These are phyloP conservation scores for Anableps anableps DNA, from an alignment of 2,797 vertebrate species.

Conservation along the genomic window DNA sequence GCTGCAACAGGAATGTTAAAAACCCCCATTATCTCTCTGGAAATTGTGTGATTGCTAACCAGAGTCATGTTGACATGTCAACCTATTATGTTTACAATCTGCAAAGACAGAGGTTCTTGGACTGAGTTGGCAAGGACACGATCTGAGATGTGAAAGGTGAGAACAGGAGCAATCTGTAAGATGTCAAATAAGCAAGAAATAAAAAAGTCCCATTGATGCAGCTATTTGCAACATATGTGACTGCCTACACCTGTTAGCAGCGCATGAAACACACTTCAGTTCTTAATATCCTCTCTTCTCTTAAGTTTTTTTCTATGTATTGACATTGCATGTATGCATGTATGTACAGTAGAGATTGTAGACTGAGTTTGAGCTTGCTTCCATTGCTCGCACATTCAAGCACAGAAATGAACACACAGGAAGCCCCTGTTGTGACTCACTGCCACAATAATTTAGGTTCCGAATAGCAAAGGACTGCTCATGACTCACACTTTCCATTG, in stretches of 20 bases:
- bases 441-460: slow-evolving; percentile 83
- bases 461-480: slow-evolving; percentile 75
- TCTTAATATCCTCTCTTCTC: no score
- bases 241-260: slow-evolving; percentile 57
- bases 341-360: background rate
- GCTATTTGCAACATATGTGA: slow-evolving; percentile 60
- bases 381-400: slow-evolving; percentile 48
- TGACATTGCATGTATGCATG: background rate
- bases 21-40: slow-evolving; percentile 74
- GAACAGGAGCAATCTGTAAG: slow-evolving; percentile 33
- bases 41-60: slow-evolving; percentile 67
- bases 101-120: slow-evolving; percentile 26
- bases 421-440: slow-evolving; percentile 82
- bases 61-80: slow-evolving; percentile 72
- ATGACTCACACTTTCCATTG: slow-evolving; percentile 86
- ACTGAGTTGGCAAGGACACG: background rate
- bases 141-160: slow-evolving; percentile 32
- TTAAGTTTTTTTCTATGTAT: background rate
- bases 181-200: slow-evolving; percentile 47
- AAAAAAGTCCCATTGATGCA: slow-evolving; percentile 48
- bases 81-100: slow-evolving; percentile 51
- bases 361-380: background rate
- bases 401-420: slow-evolving; percentile 68
- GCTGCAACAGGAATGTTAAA: slow-evolving; percentile 74
- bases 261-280: slow-evolving; percentile 37